Conservation (phyloP, 1,140 invertebrate species). For the Pogonomyrmex californicus region DNA sequence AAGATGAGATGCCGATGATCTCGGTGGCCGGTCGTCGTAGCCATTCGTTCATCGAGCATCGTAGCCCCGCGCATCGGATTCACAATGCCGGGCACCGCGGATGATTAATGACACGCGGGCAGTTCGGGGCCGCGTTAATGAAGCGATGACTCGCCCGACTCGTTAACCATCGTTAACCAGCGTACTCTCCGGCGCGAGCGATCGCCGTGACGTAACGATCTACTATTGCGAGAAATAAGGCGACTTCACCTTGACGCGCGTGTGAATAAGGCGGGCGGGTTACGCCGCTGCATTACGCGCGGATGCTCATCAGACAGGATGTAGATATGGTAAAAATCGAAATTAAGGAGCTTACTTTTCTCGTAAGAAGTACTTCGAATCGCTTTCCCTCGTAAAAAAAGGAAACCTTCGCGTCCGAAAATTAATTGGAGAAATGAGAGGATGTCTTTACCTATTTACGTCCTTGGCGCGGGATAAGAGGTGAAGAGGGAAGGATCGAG, state of each 20-base stretch:
- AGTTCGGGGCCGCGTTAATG: constrained; percentile 71
- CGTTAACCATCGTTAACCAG: constrained; percentile 63
- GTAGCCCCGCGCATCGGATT: not conserved
- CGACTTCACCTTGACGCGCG: constrained; percentile 29
- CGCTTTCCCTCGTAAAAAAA: not conserved
- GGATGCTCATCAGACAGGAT: constrained; percentile 23
- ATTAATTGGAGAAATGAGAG: not conserved
- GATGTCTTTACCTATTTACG: not conserved
- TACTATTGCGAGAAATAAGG: constrained; percentile 45
- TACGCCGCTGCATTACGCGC: constrained; percentile 50
- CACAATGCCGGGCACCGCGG: constrained; percentile 68
- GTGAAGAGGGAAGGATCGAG: not conserved
- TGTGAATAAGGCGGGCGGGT: constrained; percentile 38
- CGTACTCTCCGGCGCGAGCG: constrained; percentile 42
- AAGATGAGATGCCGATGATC: constrained; percentile 50
- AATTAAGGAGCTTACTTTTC: constrained; percentile 46
- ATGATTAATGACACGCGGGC: constrained; percentile 75
- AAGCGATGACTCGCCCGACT: constrained; percentile 75
- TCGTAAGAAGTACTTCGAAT: not conserved
- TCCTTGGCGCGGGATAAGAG: constrained; percentile 22
- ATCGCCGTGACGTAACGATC: constrained; percentile 55
- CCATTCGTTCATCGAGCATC: constrained; percentile 50
- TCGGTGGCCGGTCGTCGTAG: constrained; percentile 58
- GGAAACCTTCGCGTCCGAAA: no score
- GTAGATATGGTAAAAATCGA: constrained; percentile 9